A percentile compares a stretch with the other conserved stretches of the same genome.
phyloP scores from a whole-genome alignment of 2,888 invertebrate species.

The Andrena hattorfiana region DNA sequence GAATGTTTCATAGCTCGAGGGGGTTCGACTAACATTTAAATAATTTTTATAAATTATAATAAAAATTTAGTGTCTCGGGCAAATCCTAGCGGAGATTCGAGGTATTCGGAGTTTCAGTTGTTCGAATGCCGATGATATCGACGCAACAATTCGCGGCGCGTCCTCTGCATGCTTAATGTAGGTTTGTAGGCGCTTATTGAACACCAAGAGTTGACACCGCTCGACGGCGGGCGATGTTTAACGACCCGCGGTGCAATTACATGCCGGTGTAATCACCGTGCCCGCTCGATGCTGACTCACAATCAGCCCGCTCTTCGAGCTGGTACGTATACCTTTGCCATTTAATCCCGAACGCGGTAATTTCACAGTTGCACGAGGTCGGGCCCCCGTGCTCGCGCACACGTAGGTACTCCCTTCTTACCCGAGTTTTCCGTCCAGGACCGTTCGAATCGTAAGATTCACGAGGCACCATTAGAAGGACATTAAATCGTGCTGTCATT shows the following conservation, averaged over 20 bases:
- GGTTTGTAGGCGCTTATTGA: conserved; percentile 46
- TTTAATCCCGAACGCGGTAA: conserved; percentile 55
- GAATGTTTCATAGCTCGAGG: too few relatives aligned
- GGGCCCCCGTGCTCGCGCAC: conserved; percentile 16
- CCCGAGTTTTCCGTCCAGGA: not conserved
- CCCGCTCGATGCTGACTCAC: conserved; percentile 48
- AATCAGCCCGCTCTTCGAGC: conserved; percentile 42
- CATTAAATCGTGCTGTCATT: conserved; percentile 3
- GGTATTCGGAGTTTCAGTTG: too few relatives aligned
- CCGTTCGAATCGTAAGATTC: conserved; percentile 5
- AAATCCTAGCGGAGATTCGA: not conserved
- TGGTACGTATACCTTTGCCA: conserved; percentile 55
- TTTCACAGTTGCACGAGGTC: conserved; percentile 49
- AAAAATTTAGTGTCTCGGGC: too few relatives aligned
- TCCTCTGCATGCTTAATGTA: conserved; percentile 30
- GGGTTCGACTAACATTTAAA: too few relatives aligned
- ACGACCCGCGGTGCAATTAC: conserved; percentile 59
- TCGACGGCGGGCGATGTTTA: conserved; percentile 47
- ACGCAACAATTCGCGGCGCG: conserved; percentile 23
- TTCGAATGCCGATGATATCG: not conserved
- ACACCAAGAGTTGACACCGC: conserved; percentile 51
- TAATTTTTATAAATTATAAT: too few relatives aligned
- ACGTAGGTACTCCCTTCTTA: conserved; percentile 1
- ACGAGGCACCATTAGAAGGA: conserved; percentile 9
- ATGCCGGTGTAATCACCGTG: conserved; percentile 53